These are phyloP conservation scores for Sternotherus odoratus DNA, from an alignment of 2,797 vertebrate genomes.

Conservation along the genomic window DNA sequence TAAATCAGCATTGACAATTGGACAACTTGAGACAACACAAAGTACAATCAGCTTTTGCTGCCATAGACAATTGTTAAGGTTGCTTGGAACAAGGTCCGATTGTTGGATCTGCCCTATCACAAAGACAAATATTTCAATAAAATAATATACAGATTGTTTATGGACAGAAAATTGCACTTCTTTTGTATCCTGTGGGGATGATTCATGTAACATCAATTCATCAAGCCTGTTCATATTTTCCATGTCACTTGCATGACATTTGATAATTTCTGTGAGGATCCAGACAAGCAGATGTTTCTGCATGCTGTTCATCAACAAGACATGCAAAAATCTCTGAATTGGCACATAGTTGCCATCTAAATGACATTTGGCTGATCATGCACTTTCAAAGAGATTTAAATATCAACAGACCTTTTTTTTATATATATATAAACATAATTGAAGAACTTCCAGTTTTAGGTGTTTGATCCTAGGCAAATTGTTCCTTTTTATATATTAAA, in stretches of 20 bases:
- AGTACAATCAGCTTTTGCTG: not conserved
- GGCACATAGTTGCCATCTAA: not conserved
- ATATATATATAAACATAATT: not conserved
- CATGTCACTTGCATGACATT: not conserved
- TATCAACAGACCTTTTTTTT: too few relatives aligned
- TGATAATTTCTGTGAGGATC: not conserved
- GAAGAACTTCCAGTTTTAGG: not conserved
- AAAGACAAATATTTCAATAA: not conserved
- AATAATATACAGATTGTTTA: accelerated
- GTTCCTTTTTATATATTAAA: not conserved
- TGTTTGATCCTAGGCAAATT: not conserved
- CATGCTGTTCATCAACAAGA: not conserved
- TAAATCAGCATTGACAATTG: not conserved
- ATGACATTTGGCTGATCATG: not conserved
- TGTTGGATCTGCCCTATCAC: accelerated
- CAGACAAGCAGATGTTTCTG: not conserved
- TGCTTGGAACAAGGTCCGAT: accelerated
- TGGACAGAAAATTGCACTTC: accelerated
- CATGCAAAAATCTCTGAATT: not conserved
- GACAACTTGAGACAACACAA: accelerated
- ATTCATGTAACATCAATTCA: accelerated
- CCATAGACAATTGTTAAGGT: accelerated
- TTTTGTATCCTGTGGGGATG: accelerated
- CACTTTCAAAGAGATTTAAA: not conserved
- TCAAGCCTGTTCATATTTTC: not conserved